Conservation (phyloP, 92 coral and sea anemone genomes). For the Montipora capitata region DNA sequence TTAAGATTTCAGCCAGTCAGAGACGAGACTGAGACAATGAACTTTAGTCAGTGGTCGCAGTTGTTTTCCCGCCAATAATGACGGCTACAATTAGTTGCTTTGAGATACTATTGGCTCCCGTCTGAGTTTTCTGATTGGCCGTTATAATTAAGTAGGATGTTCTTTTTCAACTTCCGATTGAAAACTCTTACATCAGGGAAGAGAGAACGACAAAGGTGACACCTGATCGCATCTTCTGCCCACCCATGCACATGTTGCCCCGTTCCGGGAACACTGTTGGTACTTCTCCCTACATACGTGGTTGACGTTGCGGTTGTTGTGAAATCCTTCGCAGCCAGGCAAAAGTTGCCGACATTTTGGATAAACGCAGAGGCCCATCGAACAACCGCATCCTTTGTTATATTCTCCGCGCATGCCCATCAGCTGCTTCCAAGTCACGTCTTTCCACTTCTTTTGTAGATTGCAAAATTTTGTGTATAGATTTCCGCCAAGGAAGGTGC, state of each 20-base stretch:
- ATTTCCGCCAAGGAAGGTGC: conserved; percentile 5
- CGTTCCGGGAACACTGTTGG: background rate
- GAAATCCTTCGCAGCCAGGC: conserved; percentile 29
- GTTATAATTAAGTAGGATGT: too few relatives aligned
- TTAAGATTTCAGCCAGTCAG: too few relatives aligned
- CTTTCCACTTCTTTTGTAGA: conserved; percentile 7
- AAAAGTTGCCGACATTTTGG: background rate
- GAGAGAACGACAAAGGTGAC: background rate
- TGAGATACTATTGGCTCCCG: too few relatives aligned
- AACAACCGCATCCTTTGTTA: conserved; percentile 31
- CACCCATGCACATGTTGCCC: conserved; percentile 1
- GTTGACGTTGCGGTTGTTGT: background rate
- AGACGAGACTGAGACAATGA: too few relatives aligned
- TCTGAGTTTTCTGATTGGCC: too few relatives aligned
- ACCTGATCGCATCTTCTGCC: background rate
- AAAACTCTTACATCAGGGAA: too few relatives aligned
- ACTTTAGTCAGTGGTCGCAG: too few relatives aligned
- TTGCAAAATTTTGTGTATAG: conserved; percentile 20
- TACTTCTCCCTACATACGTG: conserved; percentile 14
- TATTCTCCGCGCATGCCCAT: background rate
- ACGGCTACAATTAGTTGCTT: too few relatives aligned
- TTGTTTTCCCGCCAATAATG: too few relatives aligned
- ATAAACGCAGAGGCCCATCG: conserved; percentile 29
- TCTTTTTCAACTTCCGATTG: too few relatives aligned
- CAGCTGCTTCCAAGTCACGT: background rate